A percentile compares a stretch with the other conserved stretches of the same genome.
Conservation (phyloP, 2,113 vertebrate species). For the Damaliscus lunatus region DNA sequence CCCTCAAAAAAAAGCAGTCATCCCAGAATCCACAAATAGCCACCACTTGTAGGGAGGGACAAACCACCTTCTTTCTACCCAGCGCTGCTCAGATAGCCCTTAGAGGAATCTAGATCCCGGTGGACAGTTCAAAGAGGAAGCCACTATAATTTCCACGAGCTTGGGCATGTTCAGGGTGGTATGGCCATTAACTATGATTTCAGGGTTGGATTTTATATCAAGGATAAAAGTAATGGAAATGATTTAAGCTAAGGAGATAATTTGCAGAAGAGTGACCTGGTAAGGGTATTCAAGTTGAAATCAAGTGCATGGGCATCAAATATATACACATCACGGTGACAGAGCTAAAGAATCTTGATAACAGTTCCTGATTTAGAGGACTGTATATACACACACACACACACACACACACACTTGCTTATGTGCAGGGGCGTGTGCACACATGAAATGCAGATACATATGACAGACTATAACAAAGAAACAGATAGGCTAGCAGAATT, state of each 20-base stretch:
- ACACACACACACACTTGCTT: neutral
- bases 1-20: neutral
- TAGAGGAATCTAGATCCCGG: neutral
- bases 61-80: neutral
- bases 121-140: neutral
- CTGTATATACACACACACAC: neutral
- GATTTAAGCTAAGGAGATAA: neutral
- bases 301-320: neutral
- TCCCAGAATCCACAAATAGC: slow-evolving; percentile 27
- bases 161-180: neutral
- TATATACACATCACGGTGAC: neutral
- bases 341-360: neutral
- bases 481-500: neutral
- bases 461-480: neutral
- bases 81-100: neutral
- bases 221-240: neutral
- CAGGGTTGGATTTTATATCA: neutral
- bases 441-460: neutral
- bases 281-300: neutral
- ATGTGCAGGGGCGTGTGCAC: neutral
- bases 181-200: neutral
- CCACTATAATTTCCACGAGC: neutral
- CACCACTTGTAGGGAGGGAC: neutral
- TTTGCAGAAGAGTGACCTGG: neutral
- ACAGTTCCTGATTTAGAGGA: neutral